These are phyloP conservation scores for Crax fasciolata DNA, from an alignment of 2,797 vertebrate genomes.

Conservation along the genomic window DNA sequence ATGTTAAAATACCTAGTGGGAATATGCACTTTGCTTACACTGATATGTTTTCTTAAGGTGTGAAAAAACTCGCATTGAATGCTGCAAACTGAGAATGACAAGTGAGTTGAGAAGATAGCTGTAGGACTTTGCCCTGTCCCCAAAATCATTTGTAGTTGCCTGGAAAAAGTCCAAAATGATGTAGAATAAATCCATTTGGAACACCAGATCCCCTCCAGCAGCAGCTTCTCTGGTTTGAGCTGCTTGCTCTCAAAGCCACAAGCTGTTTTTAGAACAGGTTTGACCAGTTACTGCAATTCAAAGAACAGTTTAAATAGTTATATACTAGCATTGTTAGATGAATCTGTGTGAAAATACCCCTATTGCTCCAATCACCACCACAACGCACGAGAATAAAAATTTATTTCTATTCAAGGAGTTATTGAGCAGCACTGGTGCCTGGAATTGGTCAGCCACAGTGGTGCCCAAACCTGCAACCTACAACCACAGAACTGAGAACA, in stretches of 20 bases:
- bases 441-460: neutral
- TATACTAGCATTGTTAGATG: neutral
- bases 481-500: neutral
- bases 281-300: conserved; percentile 37
- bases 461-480: neutral
- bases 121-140: neutral
- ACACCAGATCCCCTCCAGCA: neutral
- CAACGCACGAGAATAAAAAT: neutral
- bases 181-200: conserved; percentile 32
- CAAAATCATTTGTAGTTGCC: conserved; percentile 6
- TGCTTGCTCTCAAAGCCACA: neutral
- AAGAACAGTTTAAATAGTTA: conserved; percentile 33
- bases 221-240: neutral
- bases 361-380: neutral
- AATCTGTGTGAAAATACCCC: conserved; percentile 42
- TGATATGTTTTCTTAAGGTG: conserved; percentile 57
- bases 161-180: conserved; percentile 6
- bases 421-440: neutral
- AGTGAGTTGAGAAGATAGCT: neutral
- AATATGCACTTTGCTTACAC: conserved; percentile 64
- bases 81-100: conserved; percentile 45
- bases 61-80: conserved; percentile 43
- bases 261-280: conserved; percentile 39
- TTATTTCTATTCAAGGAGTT: neutral
- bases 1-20: conserved; percentile 72